Conservation (phyloP, 2,797 vertebrate species). For the Apodemus agrarius region DNA sequence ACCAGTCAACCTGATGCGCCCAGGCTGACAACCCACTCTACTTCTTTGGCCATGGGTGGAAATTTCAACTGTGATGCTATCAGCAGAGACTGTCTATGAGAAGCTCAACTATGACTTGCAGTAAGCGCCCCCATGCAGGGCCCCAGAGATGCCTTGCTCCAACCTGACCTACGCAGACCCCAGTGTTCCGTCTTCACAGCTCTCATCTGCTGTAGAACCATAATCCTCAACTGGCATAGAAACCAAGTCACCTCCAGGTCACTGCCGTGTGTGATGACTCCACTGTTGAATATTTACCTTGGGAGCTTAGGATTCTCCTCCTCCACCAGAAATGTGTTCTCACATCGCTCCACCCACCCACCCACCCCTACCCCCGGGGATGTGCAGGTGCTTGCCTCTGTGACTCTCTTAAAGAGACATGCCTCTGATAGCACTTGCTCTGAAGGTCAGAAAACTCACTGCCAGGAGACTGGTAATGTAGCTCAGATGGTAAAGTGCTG, state of each 20-base stretch:
- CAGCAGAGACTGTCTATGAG: not conserved
- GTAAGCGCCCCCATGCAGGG: fast-evolving
- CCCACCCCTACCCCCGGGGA: too few relatives aligned
- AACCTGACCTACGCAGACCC: not conserved
- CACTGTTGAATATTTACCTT: not conserved
- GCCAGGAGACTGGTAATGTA: not conserved
- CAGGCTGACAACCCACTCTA: not conserved
- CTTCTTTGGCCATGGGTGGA: not conserved
- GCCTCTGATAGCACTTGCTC: not conserved
- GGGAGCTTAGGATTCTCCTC: not conserved
- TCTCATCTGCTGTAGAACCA: not conserved
- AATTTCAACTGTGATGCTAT: not conserved
- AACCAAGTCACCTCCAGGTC: not conserved
- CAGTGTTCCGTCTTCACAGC: not conserved
- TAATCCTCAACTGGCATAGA: not conserved
- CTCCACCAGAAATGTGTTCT: not conserved
- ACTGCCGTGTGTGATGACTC: not conserved
- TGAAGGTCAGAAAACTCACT: not conserved
- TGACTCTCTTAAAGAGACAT: not conserved
- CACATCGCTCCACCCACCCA: not conserved
- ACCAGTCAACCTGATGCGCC: not conserved
- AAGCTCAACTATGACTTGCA: not conserved
- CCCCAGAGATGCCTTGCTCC: not conserved
- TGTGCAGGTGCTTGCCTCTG: not conserved
- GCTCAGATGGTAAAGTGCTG: not conserved